Conservation (phyloP, 2,888 invertebrate species). For the Cataglyphis livida region DNA sequence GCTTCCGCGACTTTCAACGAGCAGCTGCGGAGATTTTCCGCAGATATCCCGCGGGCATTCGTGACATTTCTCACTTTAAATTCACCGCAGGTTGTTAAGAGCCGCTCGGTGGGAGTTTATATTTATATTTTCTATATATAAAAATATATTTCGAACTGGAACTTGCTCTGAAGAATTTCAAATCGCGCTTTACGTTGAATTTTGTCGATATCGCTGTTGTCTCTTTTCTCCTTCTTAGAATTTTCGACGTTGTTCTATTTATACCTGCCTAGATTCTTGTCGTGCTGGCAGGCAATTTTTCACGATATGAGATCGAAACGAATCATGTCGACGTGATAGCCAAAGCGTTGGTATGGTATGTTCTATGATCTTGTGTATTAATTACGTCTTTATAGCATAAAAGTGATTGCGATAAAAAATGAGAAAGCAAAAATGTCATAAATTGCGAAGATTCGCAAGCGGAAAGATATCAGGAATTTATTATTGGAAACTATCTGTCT, state of each 20-base stretch:
- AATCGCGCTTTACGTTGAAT: background rate
- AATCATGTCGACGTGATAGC: background rate
- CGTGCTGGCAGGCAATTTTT: constrained; percentile 33
- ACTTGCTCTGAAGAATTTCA: constrained; percentile 1
- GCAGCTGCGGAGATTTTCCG: constrained; percentile 68
- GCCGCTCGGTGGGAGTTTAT: constrained; percentile 47
- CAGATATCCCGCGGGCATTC: constrained; percentile 61
- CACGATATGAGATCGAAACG: constrained; percentile 13
- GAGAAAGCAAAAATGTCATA: background rate
- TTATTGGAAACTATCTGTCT: background rate
- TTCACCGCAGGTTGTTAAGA: constrained; percentile 65
- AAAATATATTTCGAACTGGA: constrained; percentile 6
- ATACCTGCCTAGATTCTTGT: constrained; percentile 5
- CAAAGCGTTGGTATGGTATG: background rate
- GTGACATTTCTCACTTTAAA: constrained; percentile 64
- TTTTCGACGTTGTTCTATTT: background rate
- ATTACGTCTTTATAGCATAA: background rate
- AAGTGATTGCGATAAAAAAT: background rate
- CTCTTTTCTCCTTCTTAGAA: background rate
- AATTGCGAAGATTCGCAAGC: background rate
- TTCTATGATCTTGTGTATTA: background rate
- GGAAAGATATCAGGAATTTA: background rate
- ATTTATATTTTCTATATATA: constrained; percentile 38
- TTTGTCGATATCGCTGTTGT: background rate
- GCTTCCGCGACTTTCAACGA: constrained; percentile 57